Evolutionary conservation across 2,888 invertebrate genomes (phyloP).

Genomic region (Tanytarsus gracilentus): DNA sequence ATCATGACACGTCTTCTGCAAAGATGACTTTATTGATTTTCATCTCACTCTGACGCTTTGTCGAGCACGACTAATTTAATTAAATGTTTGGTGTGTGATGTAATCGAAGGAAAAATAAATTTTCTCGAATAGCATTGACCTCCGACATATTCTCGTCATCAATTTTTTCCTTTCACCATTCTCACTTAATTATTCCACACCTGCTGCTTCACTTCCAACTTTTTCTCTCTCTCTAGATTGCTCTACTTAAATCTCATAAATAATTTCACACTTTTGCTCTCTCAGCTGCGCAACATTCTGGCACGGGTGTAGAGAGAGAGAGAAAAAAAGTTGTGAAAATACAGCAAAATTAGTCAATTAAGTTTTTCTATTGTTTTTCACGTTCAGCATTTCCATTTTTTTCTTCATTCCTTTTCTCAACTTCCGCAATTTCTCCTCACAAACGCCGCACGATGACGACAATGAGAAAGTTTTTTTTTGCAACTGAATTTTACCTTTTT

Average conservation of each 20-base stretch:
- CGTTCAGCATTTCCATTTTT: background rate
- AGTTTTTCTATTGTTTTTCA: background rate
- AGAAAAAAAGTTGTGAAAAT: background rate
- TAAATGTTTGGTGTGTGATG: too few relatives aligned
- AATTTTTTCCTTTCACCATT: background rate
- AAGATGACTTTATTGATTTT: too few relatives aligned
- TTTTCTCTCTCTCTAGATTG: background rate
- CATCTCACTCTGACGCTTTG: too few relatives aligned
- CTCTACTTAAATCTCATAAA: constrained; percentile 12
- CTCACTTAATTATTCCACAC: constrained; percentile 6
- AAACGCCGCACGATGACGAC: too few relatives aligned
- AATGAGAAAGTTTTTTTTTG: too few relatives aligned
- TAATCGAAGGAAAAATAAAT: constrained; percentile 21
- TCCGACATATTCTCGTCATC: too few relatives aligned
- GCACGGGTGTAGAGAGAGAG: background rate
- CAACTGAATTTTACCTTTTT: too few relatives aligned
- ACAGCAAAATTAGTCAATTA: background rate
- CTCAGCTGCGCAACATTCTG: background rate
- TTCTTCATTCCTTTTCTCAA: background rate
- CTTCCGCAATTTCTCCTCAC: background rate
- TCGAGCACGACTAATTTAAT: too few relatives aligned
- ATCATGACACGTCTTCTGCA: too few relatives aligned
- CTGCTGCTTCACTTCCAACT: background rate
- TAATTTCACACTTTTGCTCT: background rate
- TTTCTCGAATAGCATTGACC: background rate